These are phyloP conservation scores for Pseudoips prasinana DNA, from an alignment of 2,888 invertebrate species.

Conservation along the genomic window DNA sequence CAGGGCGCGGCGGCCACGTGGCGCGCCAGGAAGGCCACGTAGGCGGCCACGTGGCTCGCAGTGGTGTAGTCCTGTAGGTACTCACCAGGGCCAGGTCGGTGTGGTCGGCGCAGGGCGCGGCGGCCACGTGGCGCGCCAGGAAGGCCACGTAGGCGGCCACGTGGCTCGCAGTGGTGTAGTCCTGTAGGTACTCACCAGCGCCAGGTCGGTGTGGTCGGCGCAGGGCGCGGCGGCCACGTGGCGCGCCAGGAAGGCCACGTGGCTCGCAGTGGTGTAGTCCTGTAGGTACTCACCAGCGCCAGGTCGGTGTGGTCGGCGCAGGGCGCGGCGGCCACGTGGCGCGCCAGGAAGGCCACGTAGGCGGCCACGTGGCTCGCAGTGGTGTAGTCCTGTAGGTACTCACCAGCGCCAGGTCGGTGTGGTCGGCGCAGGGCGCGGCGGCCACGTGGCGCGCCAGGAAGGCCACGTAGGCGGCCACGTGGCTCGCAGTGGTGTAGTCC, in stretches of 20 bases:
- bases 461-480: no score
- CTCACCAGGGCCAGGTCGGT: slow-evolving; percentile 53
- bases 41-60: slow-evolving; percentile 88
- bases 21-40: slow-evolving; percentile 91
- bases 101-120: slow-evolving; percentile 40
- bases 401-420: no score
- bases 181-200: slow-evolving; percentile 27
- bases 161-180: slow-evolving; percentile 70
- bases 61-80: no score
- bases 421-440: no score
- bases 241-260: slow-evolving; percentile 91
- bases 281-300: slow-evolving; percentile 63
- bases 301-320: no score
- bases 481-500: no score
- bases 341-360: no score
- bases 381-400: no score
- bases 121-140: slow-evolving; percentile 87
- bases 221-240: slow-evolving; percentile 77
- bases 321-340: no score
- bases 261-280: no score
- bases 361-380: no score
- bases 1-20: slow-evolving; percentile 77
- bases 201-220: slow-evolving; percentile 55
- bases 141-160: slow-evolving; percentile 93
- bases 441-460: no score